Base-by-base conservation (phyloP, 1,140 invertebrate species). In the Cepaea nemoralis region DNA sequence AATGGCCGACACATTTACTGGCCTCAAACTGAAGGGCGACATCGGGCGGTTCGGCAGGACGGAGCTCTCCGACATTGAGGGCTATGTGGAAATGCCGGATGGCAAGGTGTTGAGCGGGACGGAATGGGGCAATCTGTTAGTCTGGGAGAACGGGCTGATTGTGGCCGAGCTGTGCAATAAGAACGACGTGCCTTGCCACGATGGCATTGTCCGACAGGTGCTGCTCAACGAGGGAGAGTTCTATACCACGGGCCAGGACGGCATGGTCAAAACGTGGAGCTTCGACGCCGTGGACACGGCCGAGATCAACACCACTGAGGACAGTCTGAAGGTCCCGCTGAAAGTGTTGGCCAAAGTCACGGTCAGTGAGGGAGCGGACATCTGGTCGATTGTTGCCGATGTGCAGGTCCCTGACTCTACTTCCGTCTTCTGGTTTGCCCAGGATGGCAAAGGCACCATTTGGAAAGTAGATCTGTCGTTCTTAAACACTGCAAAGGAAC, bases 21-120 rank as follows among this genome's bases (percentile, higher is more conserved):
- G 96, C 0, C 89, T 97, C 0, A 97, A 97, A 90, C 90, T 97
- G 6, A 94, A 96, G 91, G 95, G 95, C 0, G 93, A 94, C 86
- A 87, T 96, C 31, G 96, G 96, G 0, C 93, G 94, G 88, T 97
- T 97, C 91, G 96, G 95, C 1, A 95, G 95, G 92, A 96, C 95
- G 16, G 95, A 96, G 91, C 95, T 96, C 77, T 96, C 95, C 66
- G 95, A 97, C 89, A 95, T 97, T 22, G 92, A 95, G 66, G 95
- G 95, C 0, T 94, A 95, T 80, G 94, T 94, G 83, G 94, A 95
- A 66, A 94, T 97, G 93, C 94, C 95, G 0, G 95, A 97, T 91
- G 95, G 95, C 89, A 97, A 96, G 92, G 94, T 95, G 0, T 91
- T 97, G 22, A 95, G 96, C 1, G 95, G 96, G 16, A 95, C 94